phyloP scores from a whole-genome alignment of 2,797 vertebrate genomes.

The Champsocephalus esox region DNA sequence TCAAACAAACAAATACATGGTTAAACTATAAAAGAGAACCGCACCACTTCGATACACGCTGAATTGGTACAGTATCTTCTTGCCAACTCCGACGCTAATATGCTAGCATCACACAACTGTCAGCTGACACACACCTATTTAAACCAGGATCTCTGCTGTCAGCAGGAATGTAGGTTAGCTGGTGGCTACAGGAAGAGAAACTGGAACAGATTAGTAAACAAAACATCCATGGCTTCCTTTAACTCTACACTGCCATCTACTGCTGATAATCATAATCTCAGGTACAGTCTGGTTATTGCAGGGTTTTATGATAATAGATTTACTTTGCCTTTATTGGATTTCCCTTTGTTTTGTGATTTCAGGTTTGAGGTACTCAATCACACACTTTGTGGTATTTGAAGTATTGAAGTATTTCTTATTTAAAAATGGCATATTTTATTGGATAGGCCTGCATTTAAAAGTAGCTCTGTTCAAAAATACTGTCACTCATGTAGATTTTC shows the following conservation, averaged over 20 bases:
- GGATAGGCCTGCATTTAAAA: neutral
- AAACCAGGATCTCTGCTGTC: constrained; percentile 49
- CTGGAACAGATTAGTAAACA: constrained; percentile 50
- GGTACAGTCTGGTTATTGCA: neutral
- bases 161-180: constrained; percentile 62
- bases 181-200: constrained; percentile 54
- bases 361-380: neutral
- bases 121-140: constrained; percentile 66
- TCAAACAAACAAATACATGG: neutral
- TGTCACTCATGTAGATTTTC: neutral
- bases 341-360: neutral
- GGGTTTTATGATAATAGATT: no score
- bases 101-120: constrained; percentile 64
- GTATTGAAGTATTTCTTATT: neutral
- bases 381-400: no score
- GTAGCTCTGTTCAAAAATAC: neutral
- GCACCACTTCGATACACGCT: neutral
- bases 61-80: neutral
- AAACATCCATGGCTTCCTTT: constrained; percentile 39
- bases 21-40: neutral
- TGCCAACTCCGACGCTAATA: constrained; percentile 46
- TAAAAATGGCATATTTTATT: neutral
- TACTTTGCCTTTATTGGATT: neutral
- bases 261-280: constrained; percentile 4
- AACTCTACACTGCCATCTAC: constrained; percentile 55